Evolutionary conservation across 2,113 vertebrate genomes (phyloP), one percentile per base, ranked within the genome.

Genomic region (Glareola pratincola): DNA sequence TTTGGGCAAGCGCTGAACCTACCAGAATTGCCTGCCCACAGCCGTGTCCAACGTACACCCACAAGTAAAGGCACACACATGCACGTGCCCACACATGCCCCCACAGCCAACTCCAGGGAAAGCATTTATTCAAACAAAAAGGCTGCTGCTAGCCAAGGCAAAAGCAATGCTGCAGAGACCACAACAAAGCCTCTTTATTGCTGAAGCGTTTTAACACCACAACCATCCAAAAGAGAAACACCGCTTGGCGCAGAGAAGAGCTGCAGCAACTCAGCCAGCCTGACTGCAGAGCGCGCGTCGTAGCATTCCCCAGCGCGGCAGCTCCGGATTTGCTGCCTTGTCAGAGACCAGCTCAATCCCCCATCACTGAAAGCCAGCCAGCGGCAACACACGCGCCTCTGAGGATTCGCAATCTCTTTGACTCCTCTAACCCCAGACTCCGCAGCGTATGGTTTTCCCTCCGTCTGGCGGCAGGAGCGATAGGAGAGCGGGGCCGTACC

Each of bases 161-260:
- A 94, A 95, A 91, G 91, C 84, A 73, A 50, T 19, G 41, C 87
- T 95, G 87, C 87, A 77, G 89, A 90, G 96, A 96, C 94, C 91
- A 96, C 96, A 96, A 96, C 97, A 97, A 97, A 96, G 95, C 78
- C 67, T 95, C 81, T 94, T 79, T 85, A 93, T 43, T 90, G 89
- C 91, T 79, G 67, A 92, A 89, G 86, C 54, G 0, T 95, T 97
- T 96, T 96, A 92, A 90, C 89, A 73, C 80, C 86, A 87, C 84
- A 90, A 48, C 73, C 80, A 92, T 94, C 94, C 87, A 91, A 77
- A 88, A 88, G 81, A 96, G 91, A 95, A 97, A 75, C 89, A 69
- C 74, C 8, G 9, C 93, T 69, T 95, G 94, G 95, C 51, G 1
- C 91, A 91, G 71, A 60, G 77, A 90, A 63, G 77, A 92, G 86